Evolutionary conservation across 1,140 invertebrate species (phyloP), one percentile per base, ranked within the genome.

Genomic region (Teleogryllus occipitalis): DNA sequence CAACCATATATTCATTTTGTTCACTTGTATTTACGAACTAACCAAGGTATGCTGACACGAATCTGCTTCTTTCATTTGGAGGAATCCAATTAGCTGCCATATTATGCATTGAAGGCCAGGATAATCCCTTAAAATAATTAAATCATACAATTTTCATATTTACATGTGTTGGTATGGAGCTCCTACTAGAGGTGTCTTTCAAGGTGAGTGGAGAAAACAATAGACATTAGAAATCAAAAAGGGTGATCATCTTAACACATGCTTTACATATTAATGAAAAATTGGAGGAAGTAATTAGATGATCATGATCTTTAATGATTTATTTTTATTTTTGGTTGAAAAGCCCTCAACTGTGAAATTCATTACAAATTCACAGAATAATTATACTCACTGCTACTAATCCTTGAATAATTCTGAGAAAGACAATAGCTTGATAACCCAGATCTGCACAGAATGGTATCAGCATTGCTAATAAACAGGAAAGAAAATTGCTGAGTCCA

Each of bases 81-180:
- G 94, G 94, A 78, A 95, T 92, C 95, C 95, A 97, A 83, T 92
- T 91, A 0, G 93, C 92, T n/a, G 94, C 91, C 85, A 96, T 89
- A 75, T 92, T 89, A 86, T 96, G 94, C 88, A 94, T 94, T 7
- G 93, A 89, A 8, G 95, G 95, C 91, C 94, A 96, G 7, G 91
- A 88, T 73, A 95, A 89, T 47, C 95, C 95, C 94, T 96, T 81
- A 78, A 85, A 83, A 78, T 79, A 79, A 77, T 76, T 80, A 21
- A 81, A 77, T 46, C 21, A 47, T 8, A 72, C n/a, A 72, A 22
- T 75, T 21, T 2, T 5, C 8, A 22, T 75, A 22, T 22, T 39
- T 15, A 14, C 6, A 3, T 72, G 2, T 72, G 14, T n/a, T 15
- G 14, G 14, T 72, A 6, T 15, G 14, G n/a, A 15, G 10, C 10